Evolutionary conservation across 1,140 invertebrate genomes (phyloP), one percentile per base, ranked within the genome.

Genomic region (Leptinotarsa lineolata): DNA sequence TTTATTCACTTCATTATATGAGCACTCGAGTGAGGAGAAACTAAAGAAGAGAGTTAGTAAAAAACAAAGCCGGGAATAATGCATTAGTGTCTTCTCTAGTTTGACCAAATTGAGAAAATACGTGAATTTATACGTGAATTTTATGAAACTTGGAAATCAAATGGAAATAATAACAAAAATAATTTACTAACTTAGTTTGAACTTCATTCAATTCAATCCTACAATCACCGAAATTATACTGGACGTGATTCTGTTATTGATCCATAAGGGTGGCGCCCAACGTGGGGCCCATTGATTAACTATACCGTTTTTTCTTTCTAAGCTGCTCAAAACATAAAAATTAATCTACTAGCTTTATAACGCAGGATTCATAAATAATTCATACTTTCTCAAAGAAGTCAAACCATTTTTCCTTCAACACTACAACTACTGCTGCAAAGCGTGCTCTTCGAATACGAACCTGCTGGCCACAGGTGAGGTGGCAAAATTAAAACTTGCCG

Each of bases 401-500:
- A 39, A 39, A 39, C 30, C 30, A 39, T 39, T 39, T 39, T 8
- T 11, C 30, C 11, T 39, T 11, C 11, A 0, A 39, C 8, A 39
- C 8, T 11, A 39, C 30, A 39, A 39, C 8, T 63, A 63, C 20
- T 63, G 13, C 21, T 24, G 15, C 13, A 63, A 63, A 63, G 24
- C 61, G 24, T 22, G 24, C 61, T 63, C 24, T 63, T 21, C 60
- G 20, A 67, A 76, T 81, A 81, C 80, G 68, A 79, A 81, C 80
- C 80, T 81, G 70, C 69, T 74, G 66, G 74, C 54, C 65, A 72
- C 30, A 66, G 84, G 77, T 74, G 84, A 84, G 78, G 85, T 83
- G 76, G 85, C 83, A 84, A 88, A 87, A 84, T 85, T 86, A 84
- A 88, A 86, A 76, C 81, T 84, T 76, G 86, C 82, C 69, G 81